These are phyloP conservation scores for Lepetodrilus schrolli DNA, from an alignment of 2,888 invertebrate genomes.

Conservation along the genomic window DNA sequence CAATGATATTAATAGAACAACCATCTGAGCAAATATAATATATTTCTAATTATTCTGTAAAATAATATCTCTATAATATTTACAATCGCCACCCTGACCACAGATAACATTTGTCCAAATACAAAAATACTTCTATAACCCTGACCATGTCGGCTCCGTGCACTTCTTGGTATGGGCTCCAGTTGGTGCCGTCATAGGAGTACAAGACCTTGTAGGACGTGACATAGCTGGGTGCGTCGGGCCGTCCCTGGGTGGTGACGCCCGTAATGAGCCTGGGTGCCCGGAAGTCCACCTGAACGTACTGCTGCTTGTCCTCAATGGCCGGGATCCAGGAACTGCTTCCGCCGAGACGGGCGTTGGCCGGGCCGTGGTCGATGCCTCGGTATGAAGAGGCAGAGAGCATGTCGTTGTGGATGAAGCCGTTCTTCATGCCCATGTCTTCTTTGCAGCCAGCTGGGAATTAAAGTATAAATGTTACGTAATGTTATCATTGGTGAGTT, in stretches of 20 bases:
- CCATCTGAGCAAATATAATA: too few species aligned
- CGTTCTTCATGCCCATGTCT: conserved; percentile 83
- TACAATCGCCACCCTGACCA: too few species aligned
- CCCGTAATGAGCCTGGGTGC: conserved; percentile 86
- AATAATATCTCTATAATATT: too few species aligned
- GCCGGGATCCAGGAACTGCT: conserved; percentile 84
- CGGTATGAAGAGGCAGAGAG: conserved; percentile 81
- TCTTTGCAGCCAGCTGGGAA: conserved; percentile 78
- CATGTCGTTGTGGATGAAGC: conserved; percentile 79
- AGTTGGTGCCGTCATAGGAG: conserved; percentile 82
- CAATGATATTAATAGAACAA: too few species aligned
- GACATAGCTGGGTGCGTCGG: conserved; percentile 85
- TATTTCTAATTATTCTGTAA: too few species aligned
- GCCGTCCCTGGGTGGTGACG: conserved; percentile 83
- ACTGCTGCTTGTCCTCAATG: conserved; percentile 56
- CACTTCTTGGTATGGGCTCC: conserved; percentile 77
- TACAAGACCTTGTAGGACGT: conserved; percentile 84
- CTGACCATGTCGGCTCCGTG: conserved; percentile 77
- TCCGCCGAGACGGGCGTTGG: conserved; percentile 77
- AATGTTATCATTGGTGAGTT: too few species aligned
- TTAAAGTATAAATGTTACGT: too few species aligned
- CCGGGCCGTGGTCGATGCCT: conserved; percentile 71
- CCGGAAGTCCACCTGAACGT: conserved; percentile 80
- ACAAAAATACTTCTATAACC: not conserved
- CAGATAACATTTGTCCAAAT: too few species aligned